These are phyloP conservation scores for Cryptus armator DNA, from an alignment of 2,888 invertebrate genomes.

Conservation along the genomic window DNA sequence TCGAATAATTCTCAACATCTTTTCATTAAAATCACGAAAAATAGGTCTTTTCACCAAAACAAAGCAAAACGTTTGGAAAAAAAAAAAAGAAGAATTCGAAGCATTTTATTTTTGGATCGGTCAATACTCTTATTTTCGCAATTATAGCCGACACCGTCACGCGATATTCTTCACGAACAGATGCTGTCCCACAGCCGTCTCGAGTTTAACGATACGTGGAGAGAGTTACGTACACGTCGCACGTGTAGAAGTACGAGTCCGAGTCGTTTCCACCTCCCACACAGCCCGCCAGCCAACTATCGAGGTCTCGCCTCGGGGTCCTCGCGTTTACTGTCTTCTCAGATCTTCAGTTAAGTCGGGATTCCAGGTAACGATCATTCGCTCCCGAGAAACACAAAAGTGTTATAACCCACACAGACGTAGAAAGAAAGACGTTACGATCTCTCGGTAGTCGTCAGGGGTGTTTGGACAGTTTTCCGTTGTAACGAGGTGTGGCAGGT, in stretches of 20 bases:
- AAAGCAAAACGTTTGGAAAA: neutral
- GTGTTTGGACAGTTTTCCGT: constrained; percentile 45
- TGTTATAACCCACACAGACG: too few relatives aligned
- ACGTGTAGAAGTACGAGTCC: neutral
- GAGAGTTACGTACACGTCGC: neutral
- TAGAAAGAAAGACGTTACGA: constrained; percentile 45
- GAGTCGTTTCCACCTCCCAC: constrained; percentile 20
- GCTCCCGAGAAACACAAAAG: constrained; percentile 17
- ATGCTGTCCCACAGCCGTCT: constrained; percentile 11
- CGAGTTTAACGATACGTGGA: constrained; percentile 25
- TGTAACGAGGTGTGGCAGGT: constrained; percentile 67
- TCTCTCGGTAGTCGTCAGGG: constrained; percentile 16
- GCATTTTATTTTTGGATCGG: constrained; percentile 16
- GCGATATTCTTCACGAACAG: constrained; percentile 7
- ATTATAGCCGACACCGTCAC: constrained; percentile 14
- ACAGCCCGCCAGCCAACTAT: constrained; percentile 32
- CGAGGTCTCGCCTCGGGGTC: constrained; percentile 33
- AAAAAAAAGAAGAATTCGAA: neutral
- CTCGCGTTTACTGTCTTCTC: constrained; percentile 56
- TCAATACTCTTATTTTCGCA: neutral
- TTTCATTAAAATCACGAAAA: neutral
- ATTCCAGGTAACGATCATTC: constrained; percentile 44
- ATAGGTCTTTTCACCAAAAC: too few relatives aligned
- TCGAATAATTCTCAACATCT: neutral
- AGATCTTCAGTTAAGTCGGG: constrained; percentile 9